A percentile compares a stretch with the other conserved stretches of the same genome.
phyloP scores from a whole-genome alignment of 1,140 invertebrate genomes.

The Drosophila nigromelanica region DNA sequence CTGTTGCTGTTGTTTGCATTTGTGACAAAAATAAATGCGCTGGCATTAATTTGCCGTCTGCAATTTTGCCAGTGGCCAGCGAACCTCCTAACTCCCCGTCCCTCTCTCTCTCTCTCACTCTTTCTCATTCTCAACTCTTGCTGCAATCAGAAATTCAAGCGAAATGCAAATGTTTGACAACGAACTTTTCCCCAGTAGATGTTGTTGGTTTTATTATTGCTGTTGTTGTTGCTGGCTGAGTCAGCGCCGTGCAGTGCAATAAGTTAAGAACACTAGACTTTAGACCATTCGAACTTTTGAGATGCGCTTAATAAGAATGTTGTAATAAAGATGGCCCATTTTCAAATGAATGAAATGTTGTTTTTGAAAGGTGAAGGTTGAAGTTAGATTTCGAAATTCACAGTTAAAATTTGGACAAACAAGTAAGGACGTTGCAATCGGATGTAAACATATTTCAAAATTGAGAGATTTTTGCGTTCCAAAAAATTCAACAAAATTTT shows the following conservation, averaged over 20 bases:
- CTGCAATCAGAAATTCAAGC: constrained; percentile 79
- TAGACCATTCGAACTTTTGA: neutral
- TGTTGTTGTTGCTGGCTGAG: constrained; percentile 39
- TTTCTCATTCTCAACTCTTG: constrained; percentile 23
- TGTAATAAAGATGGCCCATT: too few species aligned
- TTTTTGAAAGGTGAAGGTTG: too few species aligned
- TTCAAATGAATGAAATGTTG: too few species aligned
- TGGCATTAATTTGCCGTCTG: constrained; percentile 79
- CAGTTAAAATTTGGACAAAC: too few species aligned
- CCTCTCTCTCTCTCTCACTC: neutral
- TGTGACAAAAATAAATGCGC: constrained; percentile 80
- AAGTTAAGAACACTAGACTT: constrained; percentile 17
- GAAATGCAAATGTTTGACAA: constrained; percentile 81
- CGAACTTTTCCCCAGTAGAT: constrained; percentile 61
- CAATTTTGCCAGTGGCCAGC: constrained; percentile 75
- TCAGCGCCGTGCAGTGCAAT: constrained; percentile 49
- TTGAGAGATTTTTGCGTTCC: too few species aligned
- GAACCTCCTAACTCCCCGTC: constrained; percentile 1
- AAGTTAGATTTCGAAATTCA: too few species aligned
- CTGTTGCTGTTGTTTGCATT: constrained; percentile 72
- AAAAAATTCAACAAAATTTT: too few species aligned
- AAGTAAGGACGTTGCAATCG: too few species aligned
- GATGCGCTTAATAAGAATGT: constrained; percentile 5
- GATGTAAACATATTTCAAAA: too few species aligned
- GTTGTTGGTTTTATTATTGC: constrained; percentile 6